phyloP scores from a whole-genome alignment of 2,888 invertebrate species.

The Pollenia amentaria region DNA sequence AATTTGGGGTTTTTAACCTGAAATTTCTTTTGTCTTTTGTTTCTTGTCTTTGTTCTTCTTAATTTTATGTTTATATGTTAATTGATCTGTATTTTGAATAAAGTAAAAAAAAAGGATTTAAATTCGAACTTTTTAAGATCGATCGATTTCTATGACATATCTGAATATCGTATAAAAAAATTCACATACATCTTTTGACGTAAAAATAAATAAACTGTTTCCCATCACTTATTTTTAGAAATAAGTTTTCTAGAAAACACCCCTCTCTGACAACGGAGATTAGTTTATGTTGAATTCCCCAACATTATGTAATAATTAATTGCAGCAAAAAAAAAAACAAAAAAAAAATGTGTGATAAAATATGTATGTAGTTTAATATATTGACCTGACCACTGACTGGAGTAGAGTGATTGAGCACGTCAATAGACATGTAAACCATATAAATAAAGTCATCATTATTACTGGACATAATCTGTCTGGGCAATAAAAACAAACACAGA shows the following conservation, averaged over 20 bases:
- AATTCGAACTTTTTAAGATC: too few relatives aligned
- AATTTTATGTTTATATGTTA: too few relatives aligned
- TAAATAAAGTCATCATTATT: conserved; percentile 70
- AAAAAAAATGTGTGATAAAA: conserved; percentile 51
- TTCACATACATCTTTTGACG: too few relatives aligned
- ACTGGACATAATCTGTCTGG: neutral
- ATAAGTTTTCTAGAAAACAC: neutral
- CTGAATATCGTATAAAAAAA: too few relatives aligned
- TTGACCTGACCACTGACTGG: conserved; percentile 22
- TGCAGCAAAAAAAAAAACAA: neutral
- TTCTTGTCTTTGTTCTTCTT: too few relatives aligned
- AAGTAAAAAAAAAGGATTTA: too few relatives aligned
- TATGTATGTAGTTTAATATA: neutral
- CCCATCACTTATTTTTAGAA: neutral
- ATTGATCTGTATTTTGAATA: too few relatives aligned
- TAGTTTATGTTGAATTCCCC: neutral
- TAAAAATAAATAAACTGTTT: neutral
- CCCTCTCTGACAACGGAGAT: neutral
- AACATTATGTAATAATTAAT: neutral
- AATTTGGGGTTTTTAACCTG: too few relatives aligned
- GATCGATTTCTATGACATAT: too few relatives aligned
- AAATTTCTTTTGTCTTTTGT: too few relatives aligned
- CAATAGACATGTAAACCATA: conserved; percentile 68
- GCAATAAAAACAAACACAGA: conserved; percentile 30
- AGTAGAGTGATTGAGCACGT: conserved; percentile 51